Percentiles rank a stretch among this genome's conserved stretches.
Evolutionary conservation across 2,113 vertebrate genomes (phyloP).

Genomic region (Mobula birostris): DNA sequence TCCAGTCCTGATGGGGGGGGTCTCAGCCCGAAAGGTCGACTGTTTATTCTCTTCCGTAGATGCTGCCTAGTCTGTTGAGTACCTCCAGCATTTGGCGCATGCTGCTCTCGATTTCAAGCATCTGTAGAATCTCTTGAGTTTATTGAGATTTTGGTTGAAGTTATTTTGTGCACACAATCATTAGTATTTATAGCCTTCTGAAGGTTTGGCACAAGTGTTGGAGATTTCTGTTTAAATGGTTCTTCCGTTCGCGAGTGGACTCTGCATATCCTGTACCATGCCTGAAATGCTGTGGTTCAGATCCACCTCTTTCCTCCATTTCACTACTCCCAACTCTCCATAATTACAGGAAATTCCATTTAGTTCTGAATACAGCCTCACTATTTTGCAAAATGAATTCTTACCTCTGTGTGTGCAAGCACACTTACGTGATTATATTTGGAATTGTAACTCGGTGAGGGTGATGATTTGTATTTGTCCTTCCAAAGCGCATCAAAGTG

Average conservation of each 20-base stretch:
- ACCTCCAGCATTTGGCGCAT: too few species aligned
- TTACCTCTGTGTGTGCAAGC: background rate
- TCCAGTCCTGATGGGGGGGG: too few species aligned
- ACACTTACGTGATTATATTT: background rate
- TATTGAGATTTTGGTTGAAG: too few species aligned
- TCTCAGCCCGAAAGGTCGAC: too few species aligned
- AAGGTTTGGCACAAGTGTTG: background rate
- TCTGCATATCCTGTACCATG: background rate
- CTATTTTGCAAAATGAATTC: background rate
- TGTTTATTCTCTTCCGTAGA: too few species aligned
- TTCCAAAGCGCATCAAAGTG: background rate
- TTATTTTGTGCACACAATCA: background rate
- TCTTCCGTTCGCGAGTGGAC: background rate
- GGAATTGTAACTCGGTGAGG: background rate
- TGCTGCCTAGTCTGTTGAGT: too few species aligned
- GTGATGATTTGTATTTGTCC: background rate
- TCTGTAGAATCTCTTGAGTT: too few species aligned
- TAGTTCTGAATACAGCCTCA: background rate
- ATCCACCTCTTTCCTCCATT: background rate
- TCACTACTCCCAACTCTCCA: background rate
- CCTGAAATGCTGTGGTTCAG: background rate
- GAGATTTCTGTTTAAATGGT: background rate
- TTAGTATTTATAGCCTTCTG: background rate
- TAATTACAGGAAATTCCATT: slow-evolving; percentile 10
- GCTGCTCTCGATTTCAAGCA: too few species aligned